Evolutionary conservation across 2,113 vertebrate species (phyloP).

Genomic region (Gymnobelideus leadbeateri): DNA sequence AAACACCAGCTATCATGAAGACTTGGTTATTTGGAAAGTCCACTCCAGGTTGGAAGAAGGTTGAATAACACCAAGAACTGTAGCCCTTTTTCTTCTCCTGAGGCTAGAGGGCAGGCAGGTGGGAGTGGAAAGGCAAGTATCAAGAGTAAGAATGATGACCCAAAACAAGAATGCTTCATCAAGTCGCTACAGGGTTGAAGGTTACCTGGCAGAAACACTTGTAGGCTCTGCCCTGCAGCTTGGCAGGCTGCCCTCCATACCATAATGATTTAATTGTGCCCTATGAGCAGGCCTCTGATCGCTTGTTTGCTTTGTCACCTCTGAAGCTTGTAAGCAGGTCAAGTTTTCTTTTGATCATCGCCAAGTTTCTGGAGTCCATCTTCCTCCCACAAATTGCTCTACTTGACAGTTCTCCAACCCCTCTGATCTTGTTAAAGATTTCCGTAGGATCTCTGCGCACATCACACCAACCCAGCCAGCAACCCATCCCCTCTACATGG

Average conservation of each 20-base stretch:
- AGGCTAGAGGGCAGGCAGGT: neutral
- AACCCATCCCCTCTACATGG: conserved; percentile 9
- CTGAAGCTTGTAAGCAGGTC: conserved; percentile 62
- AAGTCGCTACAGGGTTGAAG: conserved; percentile 10
- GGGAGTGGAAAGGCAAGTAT: neutral
- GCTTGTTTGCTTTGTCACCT: conserved; percentile 73
- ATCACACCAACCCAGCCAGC: neutral
- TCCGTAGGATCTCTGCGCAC: conserved; percentile 19
- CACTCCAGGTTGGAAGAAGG: neutral
- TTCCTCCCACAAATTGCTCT: conserved; percentile 20
- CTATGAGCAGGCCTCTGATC: neutral
- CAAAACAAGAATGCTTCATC: conserved; percentile 51
- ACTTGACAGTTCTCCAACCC: neutral
- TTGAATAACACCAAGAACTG: neutral
- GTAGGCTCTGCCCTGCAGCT: conserved; percentile 24
- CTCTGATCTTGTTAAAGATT: neutral
- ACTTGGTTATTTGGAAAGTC: neutral
- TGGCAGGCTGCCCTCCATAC: conserved; percentile 60
- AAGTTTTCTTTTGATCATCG: conserved; percentile 59
- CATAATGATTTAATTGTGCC: conserved; percentile 70
- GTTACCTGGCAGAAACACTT: conserved; percentile 25
- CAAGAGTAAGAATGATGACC: conserved; percentile 27
- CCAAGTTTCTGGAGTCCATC: conserved; percentile 55
- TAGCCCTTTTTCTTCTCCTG: neutral
- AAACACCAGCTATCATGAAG: neutral